Base-by-base conservation (phyloP, 2,797 vertebrate genomes). In the Discoglossus pictus region DNA sequence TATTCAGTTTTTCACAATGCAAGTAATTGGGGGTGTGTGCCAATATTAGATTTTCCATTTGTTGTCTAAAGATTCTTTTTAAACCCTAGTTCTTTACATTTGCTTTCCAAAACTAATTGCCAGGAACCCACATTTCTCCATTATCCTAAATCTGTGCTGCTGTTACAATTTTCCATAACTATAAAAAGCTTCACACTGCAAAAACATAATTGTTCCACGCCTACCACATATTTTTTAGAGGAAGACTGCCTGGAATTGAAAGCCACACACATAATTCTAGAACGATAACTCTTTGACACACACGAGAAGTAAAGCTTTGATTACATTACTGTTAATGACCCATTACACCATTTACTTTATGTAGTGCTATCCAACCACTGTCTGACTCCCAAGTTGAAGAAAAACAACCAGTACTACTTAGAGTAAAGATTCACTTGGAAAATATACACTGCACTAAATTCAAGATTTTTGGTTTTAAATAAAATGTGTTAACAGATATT, bases 251-350 rank as follows among this genome's bases (percentile, higher is more conserved):
- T 44, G 38, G 2, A 53, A 31, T 20, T 39, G 5, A 53, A 53
- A 53, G 25, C 39, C 51, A 46, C 50, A 43, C 61, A 52, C 50
- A 44, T 7, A 12, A 39, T 62, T 52, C n/a, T 51, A 64, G 18
- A 17, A 12, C 8, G 27, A 65, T 46, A 34, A 13, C 51, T 34
- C n/a, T 25, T 39, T 56, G 24, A 47, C 53, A 64, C 39, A 15
- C 27, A 31, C 42, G 31, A 48, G 44, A 39, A 47, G 23, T 62
- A 64, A 36, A 48, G 36, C 23, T 56, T 56, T 56, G 23, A 47
- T 66, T 66, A 58, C 43, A 27, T 15, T 38, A 7, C 15, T 36
- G 46, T 65, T 58, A 66, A 53, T 54, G 18, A 66, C 17, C 53
- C 59, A 61, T 48, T 24, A 21, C 10, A 31, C 27, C 27, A 11